phyloP scores from a whole-genome alignment of 1,140 invertebrate species.

The Lanistes nyassanus region DNA sequence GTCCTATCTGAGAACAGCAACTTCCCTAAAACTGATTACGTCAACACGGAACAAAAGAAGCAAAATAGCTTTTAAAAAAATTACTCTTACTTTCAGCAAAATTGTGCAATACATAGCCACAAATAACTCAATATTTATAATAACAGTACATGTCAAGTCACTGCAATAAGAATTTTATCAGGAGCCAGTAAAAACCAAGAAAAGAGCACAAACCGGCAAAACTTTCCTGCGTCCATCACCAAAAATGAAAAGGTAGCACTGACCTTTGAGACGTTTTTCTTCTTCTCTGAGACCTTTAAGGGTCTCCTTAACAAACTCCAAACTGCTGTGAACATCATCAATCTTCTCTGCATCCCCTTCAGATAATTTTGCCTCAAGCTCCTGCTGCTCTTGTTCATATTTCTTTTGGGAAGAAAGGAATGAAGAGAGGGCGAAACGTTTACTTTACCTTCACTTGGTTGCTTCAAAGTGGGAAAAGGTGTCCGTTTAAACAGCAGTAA shows the following conservation, averaged over 20 bases:
- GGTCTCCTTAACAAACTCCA: slow-evolving; percentile 56
- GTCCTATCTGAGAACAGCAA: too few species aligned
- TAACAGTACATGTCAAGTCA: too few species aligned
- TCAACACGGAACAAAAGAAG: too few species aligned
- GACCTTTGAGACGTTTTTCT: slow-evolving; percentile 54
- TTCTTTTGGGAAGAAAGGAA: slow-evolving; percentile 35
- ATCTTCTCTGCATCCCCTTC: slow-evolving; percentile 30
- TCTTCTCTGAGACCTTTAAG: slow-evolving; percentile 54
- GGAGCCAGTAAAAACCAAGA: neutral
- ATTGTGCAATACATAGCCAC: too few species aligned
- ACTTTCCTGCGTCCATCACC: too few species aligned
- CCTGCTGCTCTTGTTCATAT: slow-evolving; percentile 45
- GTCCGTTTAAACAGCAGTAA: too few species aligned
- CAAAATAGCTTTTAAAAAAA: too few species aligned
- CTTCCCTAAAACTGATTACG: too few species aligned
- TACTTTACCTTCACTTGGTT: too few species aligned
- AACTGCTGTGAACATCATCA: slow-evolving; percentile 49
- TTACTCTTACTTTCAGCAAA: too few species aligned
- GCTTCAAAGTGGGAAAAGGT: too few species aligned
- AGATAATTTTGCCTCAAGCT: slow-evolving; percentile 37
- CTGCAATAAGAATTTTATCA: neutral
- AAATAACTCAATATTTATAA: too few species aligned
- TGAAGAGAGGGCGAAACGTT: neutral
- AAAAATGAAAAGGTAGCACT: neutral
- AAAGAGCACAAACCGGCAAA: neutral